A percentile compares a stretch with the other conserved stretches of the same genome.
These are phyloP conservation scores for Agapornis canus DNA, from an alignment of 2,797 vertebrate genomes.

Conservation along the genomic window DNA sequence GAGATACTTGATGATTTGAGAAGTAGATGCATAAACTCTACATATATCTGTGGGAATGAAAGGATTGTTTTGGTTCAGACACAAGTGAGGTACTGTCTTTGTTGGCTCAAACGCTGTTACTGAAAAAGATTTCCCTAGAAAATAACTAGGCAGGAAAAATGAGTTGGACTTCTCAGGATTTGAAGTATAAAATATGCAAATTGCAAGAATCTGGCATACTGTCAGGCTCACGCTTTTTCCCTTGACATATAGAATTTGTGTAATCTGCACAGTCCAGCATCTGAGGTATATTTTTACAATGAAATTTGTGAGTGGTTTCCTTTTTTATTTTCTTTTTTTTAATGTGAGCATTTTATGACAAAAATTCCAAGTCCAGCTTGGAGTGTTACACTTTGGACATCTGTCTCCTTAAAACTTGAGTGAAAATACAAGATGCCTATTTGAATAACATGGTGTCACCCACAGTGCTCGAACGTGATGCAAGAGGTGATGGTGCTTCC, in stretches of 20 bases:
- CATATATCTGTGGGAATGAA: neutral
- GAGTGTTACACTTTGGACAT: neutral
- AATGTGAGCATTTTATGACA: neutral
- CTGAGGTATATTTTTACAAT: neutral
- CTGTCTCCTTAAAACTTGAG: slow-evolving; percentile 26
- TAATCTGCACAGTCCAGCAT: neutral
- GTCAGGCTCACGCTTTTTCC: neutral
- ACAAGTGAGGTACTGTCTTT: slow-evolving; percentile 4
- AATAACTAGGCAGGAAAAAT: slow-evolving; percentile 29
- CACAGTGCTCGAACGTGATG: neutral
- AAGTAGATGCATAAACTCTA: neutral
- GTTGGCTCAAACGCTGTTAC: neutral
- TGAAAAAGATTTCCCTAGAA: slow-evolving; percentile 6
- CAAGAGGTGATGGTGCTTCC: slow-evolving; percentile 2
- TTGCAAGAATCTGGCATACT: slow-evolving; percentile 8
- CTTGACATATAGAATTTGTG: neutral
- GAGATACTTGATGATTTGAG: neutral
- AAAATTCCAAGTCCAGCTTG: slow-evolving; percentile 14
- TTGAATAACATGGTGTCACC: neutral
- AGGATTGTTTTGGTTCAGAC: neutral
- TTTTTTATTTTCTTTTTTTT: neutral
- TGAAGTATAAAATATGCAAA: slow-evolving; percentile 41
- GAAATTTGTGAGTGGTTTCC: neutral
- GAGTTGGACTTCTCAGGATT: slow-evolving; percentile 35
- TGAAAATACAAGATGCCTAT: slow-evolving; percentile 52